These are phyloP conservation scores for Sinocyclocheilus rhinocerous DNA, from an alignment of 2,113 vertebrate genomes.

Conservation along the genomic window DNA sequence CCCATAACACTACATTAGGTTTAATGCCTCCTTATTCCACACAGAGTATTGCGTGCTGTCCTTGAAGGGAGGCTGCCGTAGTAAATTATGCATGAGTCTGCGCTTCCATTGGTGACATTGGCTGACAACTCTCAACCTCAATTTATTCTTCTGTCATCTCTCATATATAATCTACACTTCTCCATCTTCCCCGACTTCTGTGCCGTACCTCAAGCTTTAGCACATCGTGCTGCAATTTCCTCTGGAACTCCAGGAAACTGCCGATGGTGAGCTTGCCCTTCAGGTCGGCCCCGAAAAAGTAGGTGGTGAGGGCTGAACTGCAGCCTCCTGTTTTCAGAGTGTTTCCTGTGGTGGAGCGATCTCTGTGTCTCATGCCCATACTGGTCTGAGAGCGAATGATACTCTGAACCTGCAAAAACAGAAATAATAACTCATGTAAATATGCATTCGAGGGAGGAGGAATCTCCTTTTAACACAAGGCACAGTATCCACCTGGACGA, in stretches of 20 bases:
- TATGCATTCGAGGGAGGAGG: not conserved
- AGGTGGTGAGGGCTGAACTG: constrained; percentile 94
- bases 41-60: not conserved
- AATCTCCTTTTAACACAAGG: not conserved
- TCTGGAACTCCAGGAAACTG: constrained; percentile 96
- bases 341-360: constrained; percentile 95
- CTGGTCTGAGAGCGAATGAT: constrained; percentile 99
- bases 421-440: not conserved
- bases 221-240: constrained; percentile 95
- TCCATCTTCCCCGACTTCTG: not conserved
- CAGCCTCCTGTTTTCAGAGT: constrained; percentile 90
- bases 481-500: not conserved
- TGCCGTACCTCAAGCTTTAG: constrained; percentile 89
- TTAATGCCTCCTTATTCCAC: not conserved
- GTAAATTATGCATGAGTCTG: not conserved
- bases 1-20: not conserved
- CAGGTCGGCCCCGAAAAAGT: constrained; percentile 94
- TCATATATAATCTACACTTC: not conserved
- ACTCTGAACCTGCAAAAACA: constrained; percentile 86
- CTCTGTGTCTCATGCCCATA: constrained; percentile 97
- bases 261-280: constrained; percentile 97
- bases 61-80: not conserved
- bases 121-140: not conserved
- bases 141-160: not conserved
- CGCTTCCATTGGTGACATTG: not conserved